Conservation (phyloP, 2,797 vertebrate genomes). For the Aulostomus chinensis region DNA sequence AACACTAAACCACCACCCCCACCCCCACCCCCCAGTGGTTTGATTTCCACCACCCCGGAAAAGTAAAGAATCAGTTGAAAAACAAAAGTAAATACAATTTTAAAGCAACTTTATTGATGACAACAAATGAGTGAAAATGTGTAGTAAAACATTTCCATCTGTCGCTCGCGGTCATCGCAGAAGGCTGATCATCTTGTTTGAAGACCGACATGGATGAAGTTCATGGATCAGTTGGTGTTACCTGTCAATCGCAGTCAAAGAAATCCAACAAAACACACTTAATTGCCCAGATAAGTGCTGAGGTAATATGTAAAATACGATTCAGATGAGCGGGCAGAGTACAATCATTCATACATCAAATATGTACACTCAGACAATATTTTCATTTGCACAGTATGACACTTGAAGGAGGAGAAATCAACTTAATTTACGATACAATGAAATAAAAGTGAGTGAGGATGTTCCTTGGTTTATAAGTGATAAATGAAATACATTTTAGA, state of each 20-base stretch:
- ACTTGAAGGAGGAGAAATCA: conserved; percentile 25
- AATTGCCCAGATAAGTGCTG: conserved; percentile 77
- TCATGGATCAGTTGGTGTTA: conserved; percentile 27
- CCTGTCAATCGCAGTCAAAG: conserved; percentile 25
- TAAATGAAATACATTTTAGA: conserved; percentile 13
- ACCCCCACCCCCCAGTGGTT: too few relatives aligned
- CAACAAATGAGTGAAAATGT: conserved; percentile 70
- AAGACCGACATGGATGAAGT: conserved; percentile 46
- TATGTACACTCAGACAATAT: conserved; percentile 44
- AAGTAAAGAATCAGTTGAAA: not conserved
- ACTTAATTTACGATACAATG: too few relatives aligned
- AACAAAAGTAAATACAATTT: conserved; percentile 40
- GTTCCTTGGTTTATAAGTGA: conserved; percentile 7
- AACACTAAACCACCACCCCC: too few relatives aligned
- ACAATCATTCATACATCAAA: conserved; percentile 78
- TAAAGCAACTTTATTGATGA: conserved; percentile 78
- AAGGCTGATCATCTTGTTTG: conserved; percentile 51
- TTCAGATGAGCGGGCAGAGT: conserved; percentile 73
- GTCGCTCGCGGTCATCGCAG: conserved; percentile 67
- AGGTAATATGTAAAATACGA: conserved; percentile 80
- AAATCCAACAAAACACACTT: conserved; percentile 52
- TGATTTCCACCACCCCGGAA: too few relatives aligned
- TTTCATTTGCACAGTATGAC: conserved; percentile 47
- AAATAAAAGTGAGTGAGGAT: conserved; percentile 18
- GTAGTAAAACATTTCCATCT: conserved; percentile 64